A percentile compares a stretch with the other conserved stretches of the same genome.
These are phyloP conservation scores for Pseudocheirus occidentalis DNA, from an alignment of 2,797 vertebrate species.

Conservation along the genomic window DNA sequence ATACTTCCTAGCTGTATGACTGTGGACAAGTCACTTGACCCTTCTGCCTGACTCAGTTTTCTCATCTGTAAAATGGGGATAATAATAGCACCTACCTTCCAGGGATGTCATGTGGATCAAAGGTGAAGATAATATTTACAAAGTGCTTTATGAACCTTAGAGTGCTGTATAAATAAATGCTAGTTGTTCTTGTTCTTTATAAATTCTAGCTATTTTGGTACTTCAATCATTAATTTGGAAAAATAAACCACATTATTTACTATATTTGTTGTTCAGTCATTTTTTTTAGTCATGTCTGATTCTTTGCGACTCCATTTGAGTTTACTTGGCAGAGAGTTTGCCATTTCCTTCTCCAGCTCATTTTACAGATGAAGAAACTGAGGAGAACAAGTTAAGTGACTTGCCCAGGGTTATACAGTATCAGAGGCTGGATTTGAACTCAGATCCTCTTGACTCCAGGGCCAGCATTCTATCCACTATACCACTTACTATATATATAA, in stretches of 20 bases:
- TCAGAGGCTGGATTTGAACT: background rate
- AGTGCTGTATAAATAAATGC: background rate
- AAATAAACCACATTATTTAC: background rate
- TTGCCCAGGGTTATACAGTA: background rate
- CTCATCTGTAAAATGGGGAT: background rate
- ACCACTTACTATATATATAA: background rate
- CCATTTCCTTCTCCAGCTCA: background rate
- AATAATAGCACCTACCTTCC: background rate
- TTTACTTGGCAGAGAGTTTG: background rate
- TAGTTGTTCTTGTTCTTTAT: background rate
- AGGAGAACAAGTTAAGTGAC: background rate
- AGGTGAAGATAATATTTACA: background rate
- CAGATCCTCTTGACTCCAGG: background rate
- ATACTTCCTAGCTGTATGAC: background rate
- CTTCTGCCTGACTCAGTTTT: background rate
- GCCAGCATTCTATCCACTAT: background rate
- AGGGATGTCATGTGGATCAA: background rate
- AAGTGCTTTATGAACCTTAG: background rate
- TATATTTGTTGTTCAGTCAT: background rate
- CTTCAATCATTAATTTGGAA: background rate
- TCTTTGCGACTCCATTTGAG: background rate
- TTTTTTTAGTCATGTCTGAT: background rate
- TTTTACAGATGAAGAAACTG: background rate
- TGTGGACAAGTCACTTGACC: background rate
- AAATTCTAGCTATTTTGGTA: background rate